Conservation (phyloP, 2,113 vertebrate genomes). For the Ptyas mucosa region DNA sequence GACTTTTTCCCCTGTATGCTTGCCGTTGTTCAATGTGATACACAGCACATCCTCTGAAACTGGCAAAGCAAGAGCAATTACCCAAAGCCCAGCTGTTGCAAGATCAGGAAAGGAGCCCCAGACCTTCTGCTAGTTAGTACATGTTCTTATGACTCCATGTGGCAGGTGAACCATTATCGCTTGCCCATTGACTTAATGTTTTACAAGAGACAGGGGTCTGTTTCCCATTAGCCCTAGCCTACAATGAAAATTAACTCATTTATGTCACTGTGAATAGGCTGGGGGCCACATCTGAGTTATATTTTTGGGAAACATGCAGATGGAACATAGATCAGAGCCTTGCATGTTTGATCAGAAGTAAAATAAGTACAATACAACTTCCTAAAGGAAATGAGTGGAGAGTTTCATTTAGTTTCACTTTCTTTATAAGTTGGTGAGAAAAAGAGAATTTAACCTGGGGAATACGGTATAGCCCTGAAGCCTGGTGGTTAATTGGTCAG, state of each 20-base stretch:
- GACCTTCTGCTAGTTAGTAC: slow-evolving; percentile 38
- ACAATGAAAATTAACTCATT: slow-evolving; percentile 60
- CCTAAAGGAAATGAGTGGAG: neutral
- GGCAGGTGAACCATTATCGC: slow-evolving; percentile 69
- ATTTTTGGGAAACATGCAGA: neutral
- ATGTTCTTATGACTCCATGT: slow-evolving; percentile 49
- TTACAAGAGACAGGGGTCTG: slow-evolving; percentile 53
- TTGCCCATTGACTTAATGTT: slow-evolving; percentile 47
- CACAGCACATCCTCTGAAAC: neutral
- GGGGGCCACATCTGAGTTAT: slow-evolving; percentile 33
- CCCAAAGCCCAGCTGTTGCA: neutral
- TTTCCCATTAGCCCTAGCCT: slow-evolving; percentile 60
- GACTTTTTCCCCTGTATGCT: neutral
- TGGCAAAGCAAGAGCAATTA: neutral
- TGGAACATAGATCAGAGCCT: neutral
- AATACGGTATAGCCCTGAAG: neutral
- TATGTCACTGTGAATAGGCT: slow-evolving; percentile 53
- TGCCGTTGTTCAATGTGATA: neutral
- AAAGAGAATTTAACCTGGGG: neutral
- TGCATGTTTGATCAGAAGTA: neutral
- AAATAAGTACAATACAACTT: too few species aligned
- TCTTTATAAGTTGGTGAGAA: neutral
- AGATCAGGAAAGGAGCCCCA: slow-evolving; percentile 25
- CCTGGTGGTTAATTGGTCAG: neutral
- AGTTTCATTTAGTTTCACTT: neutral